phyloP scores from a whole-genome alignment of 2,113 vertebrate species.

The Sardina pilchardus region DNA sequence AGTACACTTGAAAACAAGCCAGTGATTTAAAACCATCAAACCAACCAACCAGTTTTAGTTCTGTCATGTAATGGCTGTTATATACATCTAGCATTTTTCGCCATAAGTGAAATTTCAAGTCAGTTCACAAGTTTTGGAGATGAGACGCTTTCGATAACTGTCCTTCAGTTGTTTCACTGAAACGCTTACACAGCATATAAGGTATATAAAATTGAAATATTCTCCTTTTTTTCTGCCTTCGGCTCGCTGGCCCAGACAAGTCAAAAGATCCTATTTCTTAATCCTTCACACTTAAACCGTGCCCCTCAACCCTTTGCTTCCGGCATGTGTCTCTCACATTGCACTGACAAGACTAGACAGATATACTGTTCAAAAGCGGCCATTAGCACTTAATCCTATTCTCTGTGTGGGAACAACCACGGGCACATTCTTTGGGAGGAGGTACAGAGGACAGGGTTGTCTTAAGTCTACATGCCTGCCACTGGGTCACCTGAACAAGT shows the following conservation, averaged over 20 bases:
- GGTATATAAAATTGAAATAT: background rate
- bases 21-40: background rate
- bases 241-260: background rate
- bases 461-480: background rate
- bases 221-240: background rate
- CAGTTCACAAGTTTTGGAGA: background rate
- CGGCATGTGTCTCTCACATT: conserved; percentile 11
- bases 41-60: background rate
- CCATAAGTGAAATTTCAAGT: background rate
- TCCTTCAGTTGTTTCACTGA: background rate
- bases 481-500: background rate
- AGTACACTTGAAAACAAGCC: no score
- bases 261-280: background rate
- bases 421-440: conserved; percentile 15
- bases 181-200: background rate
- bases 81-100: background rate
- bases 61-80: background rate
- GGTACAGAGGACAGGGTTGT: background rate
- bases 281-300: background rate
- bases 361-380: background rate
- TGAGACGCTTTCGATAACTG: background rate
- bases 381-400: background rate
- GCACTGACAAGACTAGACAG: background rate
- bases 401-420: background rate
- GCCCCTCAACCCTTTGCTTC: background rate